Percentiles rank a stretch among this genome's conserved stretches.
Conservation (phyloP, 2,888 invertebrate genomes). For the Carabus problematicus region DNA sequence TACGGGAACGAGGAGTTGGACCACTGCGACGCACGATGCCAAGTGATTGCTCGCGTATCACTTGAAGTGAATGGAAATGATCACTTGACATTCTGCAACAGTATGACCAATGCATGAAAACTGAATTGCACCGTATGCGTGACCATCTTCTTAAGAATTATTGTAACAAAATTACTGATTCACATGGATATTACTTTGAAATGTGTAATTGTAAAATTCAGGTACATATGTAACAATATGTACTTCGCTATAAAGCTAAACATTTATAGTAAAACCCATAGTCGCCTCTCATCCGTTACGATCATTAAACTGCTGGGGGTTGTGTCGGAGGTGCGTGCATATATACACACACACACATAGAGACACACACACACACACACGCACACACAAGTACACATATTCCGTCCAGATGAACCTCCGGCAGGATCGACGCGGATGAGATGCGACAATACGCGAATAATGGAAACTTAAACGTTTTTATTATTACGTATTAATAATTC, state of each 20-base stretch:
- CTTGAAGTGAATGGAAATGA: no score
- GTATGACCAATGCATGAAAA: constrained; percentile 17
- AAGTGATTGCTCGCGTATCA: no score
- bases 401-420: background rate
- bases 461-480: constrained; percentile 38
- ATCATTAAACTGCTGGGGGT: background rate
- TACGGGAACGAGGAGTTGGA: background rate
- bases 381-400: no score
- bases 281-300: constrained; percentile 22
- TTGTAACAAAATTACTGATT: constrained; percentile 40
- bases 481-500: constrained; percentile 11
- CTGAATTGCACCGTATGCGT: constrained; percentile 37
- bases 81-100: background rate
- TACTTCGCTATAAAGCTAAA: constrained; percentile 50
- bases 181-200: constrained; percentile 36
- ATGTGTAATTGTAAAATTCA: constrained; percentile 49
- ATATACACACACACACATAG: background rate
- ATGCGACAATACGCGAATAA: constrained; percentile 13
- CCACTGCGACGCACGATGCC: background rate
- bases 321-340: background rate
- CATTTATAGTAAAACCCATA: constrained; percentile 39
- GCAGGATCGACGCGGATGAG: constrained; percentile 3
- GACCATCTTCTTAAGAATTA: constrained; percentile 27
- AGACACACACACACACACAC: background rate
- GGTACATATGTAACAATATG: constrained; percentile 56